Conservation (phyloP, 2,888 invertebrate genomes). For the Cataglyphis altisquamis region DNA sequence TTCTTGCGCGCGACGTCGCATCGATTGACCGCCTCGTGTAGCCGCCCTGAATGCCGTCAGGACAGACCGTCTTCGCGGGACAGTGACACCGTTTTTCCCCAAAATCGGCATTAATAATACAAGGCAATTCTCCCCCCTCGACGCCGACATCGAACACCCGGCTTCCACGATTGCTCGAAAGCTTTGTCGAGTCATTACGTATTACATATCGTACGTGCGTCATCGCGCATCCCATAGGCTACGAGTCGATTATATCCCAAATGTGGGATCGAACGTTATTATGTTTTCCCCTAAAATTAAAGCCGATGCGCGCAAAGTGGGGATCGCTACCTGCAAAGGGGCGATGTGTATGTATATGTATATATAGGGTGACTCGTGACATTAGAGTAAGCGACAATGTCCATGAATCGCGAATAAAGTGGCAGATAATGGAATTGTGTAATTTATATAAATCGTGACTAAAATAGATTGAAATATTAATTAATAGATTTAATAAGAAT, state of each 20-base stretch:
- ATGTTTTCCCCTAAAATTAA: conserved; percentile 85
- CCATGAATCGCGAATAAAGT: not conserved
- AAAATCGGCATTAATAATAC: conserved; percentile 80
- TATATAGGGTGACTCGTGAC: conserved; percentile 45
- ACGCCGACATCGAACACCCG: not conserved
- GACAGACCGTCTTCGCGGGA: conserved; percentile 72
- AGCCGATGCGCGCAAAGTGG: conserved; percentile 50
- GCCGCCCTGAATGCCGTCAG: not conserved
- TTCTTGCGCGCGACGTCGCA: not conserved
- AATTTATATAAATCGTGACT: not conserved
- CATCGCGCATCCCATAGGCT: not conserved
- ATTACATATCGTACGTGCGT: not conserved
- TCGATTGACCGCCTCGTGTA: not conserved
- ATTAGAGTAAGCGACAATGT: not conserved
- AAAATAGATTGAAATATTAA: not conserved
- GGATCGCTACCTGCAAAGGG: conserved; percentile 39
- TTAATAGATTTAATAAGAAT: not conserved
- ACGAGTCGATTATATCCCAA: not conserved
- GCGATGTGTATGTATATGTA: conserved; percentile 32
- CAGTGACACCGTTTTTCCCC: conserved; percentile 86
- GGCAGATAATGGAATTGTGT: not conserved
- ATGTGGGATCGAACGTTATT: conserved; percentile 70
- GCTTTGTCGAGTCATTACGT: not conserved
- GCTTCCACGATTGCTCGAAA: not conserved
- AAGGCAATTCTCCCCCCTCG: not conserved